These are phyloP conservation scores for Autographa pulchrina DNA, from an alignment of 2,888 invertebrate species.

Conservation along the genomic window DNA sequence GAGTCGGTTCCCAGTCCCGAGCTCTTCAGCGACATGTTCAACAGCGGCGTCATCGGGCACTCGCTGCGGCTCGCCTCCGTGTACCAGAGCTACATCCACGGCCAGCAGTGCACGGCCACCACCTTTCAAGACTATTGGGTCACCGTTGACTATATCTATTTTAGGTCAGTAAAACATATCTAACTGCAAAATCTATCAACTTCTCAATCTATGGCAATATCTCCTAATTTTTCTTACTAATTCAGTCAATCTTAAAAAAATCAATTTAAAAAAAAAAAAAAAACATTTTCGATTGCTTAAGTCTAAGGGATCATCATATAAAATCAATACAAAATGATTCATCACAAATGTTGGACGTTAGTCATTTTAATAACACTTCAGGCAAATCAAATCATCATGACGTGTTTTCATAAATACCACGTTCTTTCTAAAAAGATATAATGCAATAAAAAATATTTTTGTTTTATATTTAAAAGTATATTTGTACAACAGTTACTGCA, in stretches of 20 bases:
- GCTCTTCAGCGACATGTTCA: slow-evolving; percentile 81
- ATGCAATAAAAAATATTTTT: not conserved
- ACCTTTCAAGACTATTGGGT: slow-evolving; percentile 94
- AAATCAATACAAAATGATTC: no score
- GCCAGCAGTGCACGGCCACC: slow-evolving; percentile 90
- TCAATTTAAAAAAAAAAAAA: no score
- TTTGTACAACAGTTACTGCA: slow-evolving; percentile 67
- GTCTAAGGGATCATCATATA: no score
- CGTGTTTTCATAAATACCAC: no score
- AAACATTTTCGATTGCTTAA: no score
- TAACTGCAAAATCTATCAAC: no score
- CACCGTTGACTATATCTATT: slow-evolving; percentile 98
- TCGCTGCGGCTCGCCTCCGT: slow-evolving; percentile 91
- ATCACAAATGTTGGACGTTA: no score
- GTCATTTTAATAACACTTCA: no score
- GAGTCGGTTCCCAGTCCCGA: slow-evolving; percentile 2
- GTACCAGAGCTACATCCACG: slow-evolving; percentile 88
- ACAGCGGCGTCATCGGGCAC: slow-evolving; percentile 91
- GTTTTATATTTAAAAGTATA: not conserved
- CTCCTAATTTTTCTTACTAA: no score
- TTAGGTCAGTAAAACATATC: slow-evolving; percentile 85
- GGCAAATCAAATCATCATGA: no score
- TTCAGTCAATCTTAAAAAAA: no score
- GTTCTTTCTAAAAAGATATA: not conserved
- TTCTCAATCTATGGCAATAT: no score